Percentiles rank a stretch among this genome's conserved stretches.
Evolutionary conservation across 2,888 invertebrate species (phyloP).

Genomic region (Drosophila atripex): DNA sequence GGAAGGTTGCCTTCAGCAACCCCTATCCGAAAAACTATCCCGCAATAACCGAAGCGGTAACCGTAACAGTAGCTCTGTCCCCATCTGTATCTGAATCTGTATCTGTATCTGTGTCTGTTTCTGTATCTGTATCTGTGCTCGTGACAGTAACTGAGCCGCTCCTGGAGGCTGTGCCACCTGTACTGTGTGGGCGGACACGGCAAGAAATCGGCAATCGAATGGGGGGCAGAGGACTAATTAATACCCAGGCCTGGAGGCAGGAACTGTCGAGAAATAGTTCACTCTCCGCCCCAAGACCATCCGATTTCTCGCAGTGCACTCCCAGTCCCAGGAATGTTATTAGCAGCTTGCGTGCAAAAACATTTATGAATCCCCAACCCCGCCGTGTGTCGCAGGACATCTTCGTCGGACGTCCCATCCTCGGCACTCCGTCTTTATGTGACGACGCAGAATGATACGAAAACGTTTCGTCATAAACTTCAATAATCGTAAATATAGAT

Average conservation of each 20-base stretch:
- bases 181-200: constrained; percentile 37
- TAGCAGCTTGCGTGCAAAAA: constrained; percentile 76
- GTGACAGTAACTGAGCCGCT: constrained; percentile 4
- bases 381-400: constrained; percentile 10
- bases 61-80: constrained; percentile 30
- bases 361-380: constrained; percentile 71
- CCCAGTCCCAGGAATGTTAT: constrained; percentile 54
- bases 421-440: constrained; percentile 69
- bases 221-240: too few species aligned
- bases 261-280: too few species aligned
- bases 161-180: constrained; percentile 54
- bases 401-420: constrained; percentile 24
- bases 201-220: constrained; percentile 5
- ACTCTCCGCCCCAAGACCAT: too few species aligned
- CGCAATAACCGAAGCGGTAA: constrained; percentile 31
- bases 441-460: constrained; percentile 80
- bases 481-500: constrained; percentile 83
- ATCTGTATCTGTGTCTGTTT: neutral
- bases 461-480: constrained; percentile 82
- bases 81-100: constrained; percentile 14
- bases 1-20: constrained; percentile 28
- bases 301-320: neutral
- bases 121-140: constrained; percentile 14
- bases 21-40: constrained; percentile 42
- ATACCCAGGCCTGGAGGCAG: too few species aligned